Evolutionary conservation across 2,888 invertebrate genomes (phyloP).

Genomic region (Heliconius ismenius): DNA sequence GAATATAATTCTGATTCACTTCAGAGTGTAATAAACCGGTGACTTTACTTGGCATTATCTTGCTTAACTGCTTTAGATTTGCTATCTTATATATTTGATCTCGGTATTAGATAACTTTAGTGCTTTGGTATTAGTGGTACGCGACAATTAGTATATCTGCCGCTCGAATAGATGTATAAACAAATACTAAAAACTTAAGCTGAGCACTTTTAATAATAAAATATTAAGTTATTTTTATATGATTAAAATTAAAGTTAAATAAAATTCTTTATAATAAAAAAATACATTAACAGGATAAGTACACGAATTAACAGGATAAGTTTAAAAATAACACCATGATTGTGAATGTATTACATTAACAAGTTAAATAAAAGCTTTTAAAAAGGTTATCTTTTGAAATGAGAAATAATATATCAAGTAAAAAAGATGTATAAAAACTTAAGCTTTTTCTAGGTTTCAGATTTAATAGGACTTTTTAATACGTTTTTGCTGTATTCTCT

Average conservation of each 20-base stretch:
- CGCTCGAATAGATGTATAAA: not conserved
- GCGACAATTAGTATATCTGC: constrained; percentile 10
- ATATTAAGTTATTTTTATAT: too few species aligned
- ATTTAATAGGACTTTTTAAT: constrained; percentile 37
- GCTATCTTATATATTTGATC: constrained; percentile 38
- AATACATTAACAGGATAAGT: too few species aligned
- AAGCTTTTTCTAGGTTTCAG: constrained; percentile 23
- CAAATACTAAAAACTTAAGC: not conserved
- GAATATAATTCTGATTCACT: constrained; percentile 52
- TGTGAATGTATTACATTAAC: not conserved
- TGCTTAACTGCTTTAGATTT: constrained; percentile 37
- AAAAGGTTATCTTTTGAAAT: not conserved
- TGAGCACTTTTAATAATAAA: not conserved
- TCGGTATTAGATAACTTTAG: constrained; percentile 30
- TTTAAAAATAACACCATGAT: not conserved
- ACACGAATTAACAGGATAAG: not conserved
- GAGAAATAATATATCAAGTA: not conserved
- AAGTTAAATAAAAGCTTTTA: too few species aligned
- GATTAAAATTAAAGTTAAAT: too few species aligned
- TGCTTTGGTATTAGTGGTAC: constrained; percentile 26
- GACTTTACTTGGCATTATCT: constrained; percentile 41
- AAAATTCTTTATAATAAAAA: too few species aligned
- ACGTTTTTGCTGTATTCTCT: constrained; percentile 33
- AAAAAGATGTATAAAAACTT: constrained; percentile 14
- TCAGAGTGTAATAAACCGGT: constrained; percentile 51